These are phyloP conservation scores for Xestoiulus laeticollis DNA, from an alignment of 2,888 invertebrate genomes.

Conservation along the genomic window DNA sequence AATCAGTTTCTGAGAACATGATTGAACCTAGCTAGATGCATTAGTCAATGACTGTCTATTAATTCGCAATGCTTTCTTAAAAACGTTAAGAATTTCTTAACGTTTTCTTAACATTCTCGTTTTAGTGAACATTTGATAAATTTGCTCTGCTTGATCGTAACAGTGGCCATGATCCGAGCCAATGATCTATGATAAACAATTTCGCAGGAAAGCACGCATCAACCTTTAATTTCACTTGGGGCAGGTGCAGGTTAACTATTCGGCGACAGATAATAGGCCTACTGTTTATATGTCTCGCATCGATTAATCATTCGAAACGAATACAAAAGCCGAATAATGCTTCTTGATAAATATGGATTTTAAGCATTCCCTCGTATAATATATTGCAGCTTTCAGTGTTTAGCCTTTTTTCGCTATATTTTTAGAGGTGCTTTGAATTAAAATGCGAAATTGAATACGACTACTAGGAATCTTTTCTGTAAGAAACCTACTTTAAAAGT, in stretches of 20 bases:
- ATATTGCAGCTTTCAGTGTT: not conserved
- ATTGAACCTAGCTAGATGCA: no score
- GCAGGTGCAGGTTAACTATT: not conserved
- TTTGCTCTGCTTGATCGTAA: not conserved
- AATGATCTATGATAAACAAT: not conserved
- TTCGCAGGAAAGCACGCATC: not conserved
- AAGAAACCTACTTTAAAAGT: not conserved
- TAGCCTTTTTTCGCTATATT: not conserved
- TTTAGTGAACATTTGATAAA: not conserved
- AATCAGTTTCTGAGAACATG: no score
- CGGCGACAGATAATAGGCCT: not conserved
- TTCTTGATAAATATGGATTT: not conserved
- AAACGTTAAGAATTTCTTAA: not conserved
- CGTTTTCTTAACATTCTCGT: no score
- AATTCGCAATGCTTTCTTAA: no score
- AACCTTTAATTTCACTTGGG: not conserved
- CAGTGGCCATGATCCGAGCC: no score
- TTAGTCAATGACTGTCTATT: no score
- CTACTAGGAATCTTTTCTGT: not conserved
- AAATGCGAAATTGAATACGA: not conserved
- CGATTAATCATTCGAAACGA: not conserved
- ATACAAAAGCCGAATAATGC: slow-evolving; percentile 27
- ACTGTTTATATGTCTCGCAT: not conserved
- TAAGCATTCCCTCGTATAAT: not conserved
- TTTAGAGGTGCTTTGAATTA: not conserved